Percentiles rank a stretch among this genome's conserved stretches.
phyloP scores from a whole-genome alignment of 2,113 vertebrate genomes.

The Myiagra hebetior region DNA sequence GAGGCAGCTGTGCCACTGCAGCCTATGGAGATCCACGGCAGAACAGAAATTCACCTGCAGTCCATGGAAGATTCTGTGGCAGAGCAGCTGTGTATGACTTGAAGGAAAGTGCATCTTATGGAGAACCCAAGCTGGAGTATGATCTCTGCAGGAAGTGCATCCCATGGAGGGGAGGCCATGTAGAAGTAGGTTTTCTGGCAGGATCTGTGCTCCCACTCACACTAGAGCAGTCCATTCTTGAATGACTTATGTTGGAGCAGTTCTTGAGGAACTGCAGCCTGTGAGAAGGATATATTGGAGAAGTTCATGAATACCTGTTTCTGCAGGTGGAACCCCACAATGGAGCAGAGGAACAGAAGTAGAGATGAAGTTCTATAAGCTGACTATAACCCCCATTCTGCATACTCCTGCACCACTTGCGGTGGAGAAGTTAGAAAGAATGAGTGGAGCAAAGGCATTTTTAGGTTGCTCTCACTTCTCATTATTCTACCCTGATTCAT shows the following conservation, averaged over 20 bases:
- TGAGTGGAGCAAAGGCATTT: background rate
- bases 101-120: background rate
- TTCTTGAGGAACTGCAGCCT: background rate
- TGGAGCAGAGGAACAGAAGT: background rate
- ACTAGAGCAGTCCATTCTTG: background rate
- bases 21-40: rapidly evolving
- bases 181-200: background rate
- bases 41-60: background rate
- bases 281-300: background rate
- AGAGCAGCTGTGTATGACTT: background rate
- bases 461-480: background rate
- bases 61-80: rapidly evolving
- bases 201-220: background rate
- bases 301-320: background rate
- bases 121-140: background rate
- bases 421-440: background rate
- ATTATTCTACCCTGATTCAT: too few species aligned
- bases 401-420: background rate
- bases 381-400: background rate
- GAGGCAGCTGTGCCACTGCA: background rate
- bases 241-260: background rate
- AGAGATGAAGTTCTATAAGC: background rate
- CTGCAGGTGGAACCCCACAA: background rate
- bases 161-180: rapidly evolving
- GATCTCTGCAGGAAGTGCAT: background rate